These are phyloP conservation scores for Malurus elegans DNA, from an alignment of 2,113 vertebrate species.

Conservation along the genomic window DNA sequence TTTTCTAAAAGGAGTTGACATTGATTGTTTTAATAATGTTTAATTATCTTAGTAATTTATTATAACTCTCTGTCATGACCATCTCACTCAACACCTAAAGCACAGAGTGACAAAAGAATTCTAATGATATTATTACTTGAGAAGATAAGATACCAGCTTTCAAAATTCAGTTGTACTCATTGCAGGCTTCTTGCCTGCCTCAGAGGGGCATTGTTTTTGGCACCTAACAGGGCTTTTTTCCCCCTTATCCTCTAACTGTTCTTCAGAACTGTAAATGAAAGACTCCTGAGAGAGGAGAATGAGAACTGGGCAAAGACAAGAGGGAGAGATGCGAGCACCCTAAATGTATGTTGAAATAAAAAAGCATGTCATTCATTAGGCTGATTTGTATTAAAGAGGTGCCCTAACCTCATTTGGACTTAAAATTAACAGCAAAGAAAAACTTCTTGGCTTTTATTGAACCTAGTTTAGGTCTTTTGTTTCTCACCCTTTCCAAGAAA, in stretches of 20 bases:
- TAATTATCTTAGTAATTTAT: conserved; percentile 22
- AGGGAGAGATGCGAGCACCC: background rate
- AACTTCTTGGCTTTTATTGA: background rate
- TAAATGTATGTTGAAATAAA: background rate
- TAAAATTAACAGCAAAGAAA: background rate
- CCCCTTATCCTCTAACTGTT: background rate
- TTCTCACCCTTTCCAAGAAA: background rate
- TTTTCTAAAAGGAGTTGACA: conserved; percentile 4
- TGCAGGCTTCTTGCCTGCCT: background rate
- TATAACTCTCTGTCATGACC: conserved; percentile 23
- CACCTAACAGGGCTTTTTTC: background rate
- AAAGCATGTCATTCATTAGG: background rate
- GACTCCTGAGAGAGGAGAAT: background rate
- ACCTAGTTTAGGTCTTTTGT: background rate
- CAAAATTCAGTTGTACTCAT: background rate
- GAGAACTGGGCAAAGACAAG: background rate
- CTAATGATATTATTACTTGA: background rate
- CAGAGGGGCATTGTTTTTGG: background rate
- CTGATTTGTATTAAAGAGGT: background rate
- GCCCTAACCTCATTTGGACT: background rate
- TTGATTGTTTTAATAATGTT: background rate
- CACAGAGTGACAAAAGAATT: conserved; percentile 5
- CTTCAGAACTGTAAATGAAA: background rate
- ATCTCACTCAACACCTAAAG: background rate
- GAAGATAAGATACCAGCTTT: conserved; percentile 6